phyloP scores from a whole-genome alignment of 92 coral and sea anemone genomes.

The Umimayanthus kanabou region DNA sequence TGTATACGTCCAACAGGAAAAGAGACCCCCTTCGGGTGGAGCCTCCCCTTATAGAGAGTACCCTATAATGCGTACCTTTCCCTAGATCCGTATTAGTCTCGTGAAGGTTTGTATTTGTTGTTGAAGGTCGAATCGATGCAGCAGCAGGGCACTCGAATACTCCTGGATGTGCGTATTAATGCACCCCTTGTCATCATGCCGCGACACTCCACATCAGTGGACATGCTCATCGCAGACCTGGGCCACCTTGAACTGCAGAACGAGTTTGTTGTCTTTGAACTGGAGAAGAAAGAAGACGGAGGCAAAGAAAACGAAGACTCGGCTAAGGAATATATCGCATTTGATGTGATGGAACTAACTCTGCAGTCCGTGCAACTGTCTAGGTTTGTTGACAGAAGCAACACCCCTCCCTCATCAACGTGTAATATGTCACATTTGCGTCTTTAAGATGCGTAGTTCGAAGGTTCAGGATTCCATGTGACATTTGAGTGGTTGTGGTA shows the following conservation, averaged over 20 bases:
- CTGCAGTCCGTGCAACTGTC: slow-evolving; percentile 93
- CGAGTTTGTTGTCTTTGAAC: slow-evolving; percentile 61
- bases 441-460: not conserved
- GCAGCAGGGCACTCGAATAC: slow-evolving; percentile 83
- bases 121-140: slow-evolving; percentile 75
- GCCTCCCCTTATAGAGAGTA: no score
- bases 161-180: slow-evolving; percentile 67
- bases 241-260: slow-evolving; percentile 91
- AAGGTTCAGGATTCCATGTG: not conserved
- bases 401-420: no score
- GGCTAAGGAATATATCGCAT: slow-evolving; percentile 38
- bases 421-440: not conserved
- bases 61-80: no score
- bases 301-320: slow-evolving; percentile 33
- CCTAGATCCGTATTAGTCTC: no score
- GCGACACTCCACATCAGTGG: slow-evolving; percentile 83
- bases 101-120: no score
- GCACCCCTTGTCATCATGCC: slow-evolving; percentile 94
- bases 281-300: slow-evolving; percentile 21
- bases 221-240: slow-evolving; percentile 90
- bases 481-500: not conserved
- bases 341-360: slow-evolving; percentile 85
- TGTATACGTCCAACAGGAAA: no score
- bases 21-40: no score
- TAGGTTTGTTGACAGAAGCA: slow-evolving; percentile 57